Base-by-base conservation (phyloP, 37 sponge, comb jelly and placozoan species). In the Agelas oroides region DNA sequence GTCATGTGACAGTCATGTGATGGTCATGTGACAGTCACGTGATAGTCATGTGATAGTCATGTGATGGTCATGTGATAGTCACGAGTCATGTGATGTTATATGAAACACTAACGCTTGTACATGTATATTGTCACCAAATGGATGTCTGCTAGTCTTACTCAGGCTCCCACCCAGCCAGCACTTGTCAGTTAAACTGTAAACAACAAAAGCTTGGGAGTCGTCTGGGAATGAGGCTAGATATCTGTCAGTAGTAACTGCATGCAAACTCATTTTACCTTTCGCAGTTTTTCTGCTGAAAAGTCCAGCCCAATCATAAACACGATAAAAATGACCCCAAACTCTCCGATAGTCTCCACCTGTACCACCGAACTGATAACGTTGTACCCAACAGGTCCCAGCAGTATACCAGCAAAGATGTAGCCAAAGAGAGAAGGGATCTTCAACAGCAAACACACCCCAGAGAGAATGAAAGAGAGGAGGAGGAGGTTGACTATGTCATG, bases 281-380 rank as follows among this genome's bases (percentile, higher is more conserved):
- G 37, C 2, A 98, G 71, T 65, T 94, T 92, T 5, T 89, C 92
- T 15, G 96, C 90, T 21, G 98, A 92, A 64, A 98, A 89, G 54
- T 96, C 95, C 73, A 98, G 54, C 17, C 96, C 98, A 0, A 94
- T 82, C 46, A 80, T 60, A 52, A 98, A 95, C 52, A 98, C 73
- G 39, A 96, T 94, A 52, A 96, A 91, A 52, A 96, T 83, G 17
- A 96, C 93, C 0, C 98, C 98, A 82, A 98, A 84, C 59, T 98
- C 98, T 53, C 96, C 98, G 1, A 98, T 59, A 38, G 93, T 96
- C 78, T 98, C 96, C 25, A 96, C 74, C 79, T 86, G 86, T 25
- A 89, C 90, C 55, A 89, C 65, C 3, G 84, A 89, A 33, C 56
- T 32, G 23, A 95, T 74, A 19, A 58, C n/a, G 77, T 96, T 89